Evolutionary conservation across 2,888 invertebrate genomes (phyloP).

Genomic region (Galeopsomyia nigrocyanea): DNA sequence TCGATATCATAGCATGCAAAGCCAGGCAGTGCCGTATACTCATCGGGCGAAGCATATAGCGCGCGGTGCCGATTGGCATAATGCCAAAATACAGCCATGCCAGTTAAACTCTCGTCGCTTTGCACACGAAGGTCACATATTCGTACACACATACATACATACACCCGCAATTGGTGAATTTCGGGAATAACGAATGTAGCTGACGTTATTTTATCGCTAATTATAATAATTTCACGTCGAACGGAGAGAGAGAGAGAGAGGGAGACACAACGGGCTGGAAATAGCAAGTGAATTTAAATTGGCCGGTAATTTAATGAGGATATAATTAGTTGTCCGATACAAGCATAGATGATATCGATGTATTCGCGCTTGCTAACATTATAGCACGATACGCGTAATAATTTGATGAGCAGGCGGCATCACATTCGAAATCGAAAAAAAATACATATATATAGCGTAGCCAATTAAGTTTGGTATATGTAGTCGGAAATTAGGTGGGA

Average conservation of each 20-base stretch:
- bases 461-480: too few species aligned
- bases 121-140: conserved; percentile 46
- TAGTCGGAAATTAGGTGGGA: neutral
- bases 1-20: conserved; percentile 47
- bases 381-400: neutral
- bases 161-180: neutral
- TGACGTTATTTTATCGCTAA: conserved; percentile 25
- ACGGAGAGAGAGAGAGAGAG: too few species aligned
- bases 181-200: conserved; percentile 25
- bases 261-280: neutral
- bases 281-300: conserved; percentile 10
- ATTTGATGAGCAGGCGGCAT: too few species aligned
- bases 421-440: too few species aligned
- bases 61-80: conserved; percentile 45
- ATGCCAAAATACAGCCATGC: conserved; percentile 48
- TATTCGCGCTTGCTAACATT: conserved; percentile 1
- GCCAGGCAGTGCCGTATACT: neutral
- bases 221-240: conserved; percentile 23
- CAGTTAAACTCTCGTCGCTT: conserved; percentile 35
- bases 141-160: neutral
- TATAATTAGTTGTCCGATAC: too few species aligned
- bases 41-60: conserved; percentile 7
- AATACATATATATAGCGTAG: too few species aligned
- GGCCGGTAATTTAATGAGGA: neutral
- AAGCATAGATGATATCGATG: too few species aligned